Evolutionary conservation across 2,888 invertebrate genomes (phyloP).

Genomic region (Andrena hattorfiana): DNA sequence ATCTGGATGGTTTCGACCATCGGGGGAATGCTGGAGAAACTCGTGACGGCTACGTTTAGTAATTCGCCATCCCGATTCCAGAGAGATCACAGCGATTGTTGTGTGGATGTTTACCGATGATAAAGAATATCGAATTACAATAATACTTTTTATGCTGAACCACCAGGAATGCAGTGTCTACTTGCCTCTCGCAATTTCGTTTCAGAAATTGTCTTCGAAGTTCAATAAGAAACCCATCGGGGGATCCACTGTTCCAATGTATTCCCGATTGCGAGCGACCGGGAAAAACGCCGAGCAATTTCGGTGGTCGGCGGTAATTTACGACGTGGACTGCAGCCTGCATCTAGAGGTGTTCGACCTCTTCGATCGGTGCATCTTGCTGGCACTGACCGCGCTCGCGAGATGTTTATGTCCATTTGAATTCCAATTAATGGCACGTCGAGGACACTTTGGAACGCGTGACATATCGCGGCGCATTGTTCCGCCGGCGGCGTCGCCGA

Average conservation of each 20-base stretch:
- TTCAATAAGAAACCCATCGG: too few relatives aligned
- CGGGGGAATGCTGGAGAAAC: not conserved
- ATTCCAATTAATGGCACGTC: slow-evolving; percentile 79
- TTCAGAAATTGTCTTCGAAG: too few relatives aligned
- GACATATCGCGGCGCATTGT: slow-evolving; percentile 76
- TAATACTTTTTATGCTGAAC: too few relatives aligned
- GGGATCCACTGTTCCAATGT: not conserved
- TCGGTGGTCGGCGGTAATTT: slow-evolving; percentile 40
- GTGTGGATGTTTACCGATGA: too few relatives aligned
- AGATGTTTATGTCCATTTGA: slow-evolving; percentile 76
- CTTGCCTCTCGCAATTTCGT: too few relatives aligned
- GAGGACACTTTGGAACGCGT: slow-evolving; percentile 76
- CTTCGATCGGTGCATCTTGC: slow-evolving; percentile 68
- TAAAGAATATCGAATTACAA: too few relatives aligned
- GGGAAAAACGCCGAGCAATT: not conserved
- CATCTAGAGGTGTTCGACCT: slow-evolving; percentile 62
- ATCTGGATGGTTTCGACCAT: not conserved
- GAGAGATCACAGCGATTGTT: too few relatives aligned
- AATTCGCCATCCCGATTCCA: too few relatives aligned
- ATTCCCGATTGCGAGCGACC: not conserved
- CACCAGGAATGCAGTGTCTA: too few relatives aligned
- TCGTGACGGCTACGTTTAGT: too few relatives aligned
- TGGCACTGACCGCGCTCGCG: slow-evolving; percentile 58
- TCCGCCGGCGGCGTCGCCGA: slow-evolving; percentile 53
- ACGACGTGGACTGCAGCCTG: slow-evolving; percentile 28